Evolutionary conservation across 2,113 vertebrate genomes (phyloP).

Genomic region (Onychostruthus taczanowskii): DNA sequence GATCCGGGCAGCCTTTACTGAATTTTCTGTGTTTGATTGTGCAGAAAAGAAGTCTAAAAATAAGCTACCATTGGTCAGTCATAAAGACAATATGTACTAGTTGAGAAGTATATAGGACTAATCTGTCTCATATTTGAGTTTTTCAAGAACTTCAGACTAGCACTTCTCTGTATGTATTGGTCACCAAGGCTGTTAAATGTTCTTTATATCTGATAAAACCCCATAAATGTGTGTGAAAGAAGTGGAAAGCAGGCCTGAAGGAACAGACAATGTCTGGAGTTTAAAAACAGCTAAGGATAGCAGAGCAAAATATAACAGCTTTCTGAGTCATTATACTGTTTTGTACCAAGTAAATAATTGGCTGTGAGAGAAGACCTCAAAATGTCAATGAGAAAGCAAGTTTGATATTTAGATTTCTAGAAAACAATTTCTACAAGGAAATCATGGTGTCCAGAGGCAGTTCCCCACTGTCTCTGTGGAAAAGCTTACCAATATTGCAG

Average conservation of each 20-base stretch:
- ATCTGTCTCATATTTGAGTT: background rate
- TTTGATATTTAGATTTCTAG: background rate
- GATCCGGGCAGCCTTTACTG: background rate
- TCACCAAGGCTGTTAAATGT: background rate
- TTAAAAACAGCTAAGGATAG: background rate
- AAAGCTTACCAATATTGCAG: fast-evolving
- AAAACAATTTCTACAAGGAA: background rate
- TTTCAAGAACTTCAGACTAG: background rate
- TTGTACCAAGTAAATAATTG: background rate
- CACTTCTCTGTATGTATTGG: background rate
- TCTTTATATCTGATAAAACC: background rate
- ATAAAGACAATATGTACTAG: background rate
- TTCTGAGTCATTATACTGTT: background rate
- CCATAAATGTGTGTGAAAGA: background rate
- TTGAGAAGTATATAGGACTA: background rate
- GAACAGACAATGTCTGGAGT: background rate
- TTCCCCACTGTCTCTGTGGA: background rate
- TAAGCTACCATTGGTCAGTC: background rate
- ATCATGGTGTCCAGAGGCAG: background rate
- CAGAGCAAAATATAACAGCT: background rate
- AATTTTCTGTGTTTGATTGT: conserved; percentile 5
- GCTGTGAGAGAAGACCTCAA: background rate
- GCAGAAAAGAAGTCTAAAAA: background rate
- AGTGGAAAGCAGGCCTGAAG: background rate
- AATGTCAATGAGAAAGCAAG: background rate